These are phyloP conservation scores for Drosophila grimshawi DNA, from an alignment of 1,140 invertebrate genomes.

Conservation along the genomic window DNA sequence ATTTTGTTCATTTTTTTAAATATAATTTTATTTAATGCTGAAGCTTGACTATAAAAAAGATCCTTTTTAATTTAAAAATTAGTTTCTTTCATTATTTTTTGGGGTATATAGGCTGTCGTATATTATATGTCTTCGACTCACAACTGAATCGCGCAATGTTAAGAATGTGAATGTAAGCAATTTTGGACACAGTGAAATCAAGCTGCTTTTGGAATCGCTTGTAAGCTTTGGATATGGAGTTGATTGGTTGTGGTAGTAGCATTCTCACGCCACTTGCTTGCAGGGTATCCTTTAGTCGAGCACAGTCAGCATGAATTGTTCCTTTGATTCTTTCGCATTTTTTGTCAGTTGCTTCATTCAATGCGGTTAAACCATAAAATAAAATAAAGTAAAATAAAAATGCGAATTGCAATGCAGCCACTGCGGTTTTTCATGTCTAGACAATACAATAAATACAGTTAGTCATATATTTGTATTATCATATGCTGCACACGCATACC, in stretches of 20 bases:
- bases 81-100: no score
- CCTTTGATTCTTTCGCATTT: conserved; percentile 14
- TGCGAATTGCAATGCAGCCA: conserved; percentile 68
- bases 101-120: no score
- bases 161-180: no score
- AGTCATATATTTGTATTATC: conserved; percentile 78
- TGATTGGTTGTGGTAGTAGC: no score
- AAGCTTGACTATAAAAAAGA: no score
- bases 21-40: no score
- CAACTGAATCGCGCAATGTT: neutral
- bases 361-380: conserved; percentile 70
- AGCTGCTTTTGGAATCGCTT: no score
- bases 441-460: conserved; percentile 82
- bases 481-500: conserved; percentile 36
- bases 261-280: neutral
- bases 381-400: conserved; percentile 21
- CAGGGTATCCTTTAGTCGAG: neutral
- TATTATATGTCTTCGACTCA: neutral
- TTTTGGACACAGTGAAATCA: no score
- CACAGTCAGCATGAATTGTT: neutral
- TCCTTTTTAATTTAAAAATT: no score
- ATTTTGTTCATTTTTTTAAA: no score
- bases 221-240: no score
- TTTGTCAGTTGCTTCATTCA: conserved; percentile 54
- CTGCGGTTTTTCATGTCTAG: conserved; percentile 79